phyloP scores from a whole-genome alignment of 2,113 vertebrate genomes.

The Saccopteryx bilineata region DNA sequence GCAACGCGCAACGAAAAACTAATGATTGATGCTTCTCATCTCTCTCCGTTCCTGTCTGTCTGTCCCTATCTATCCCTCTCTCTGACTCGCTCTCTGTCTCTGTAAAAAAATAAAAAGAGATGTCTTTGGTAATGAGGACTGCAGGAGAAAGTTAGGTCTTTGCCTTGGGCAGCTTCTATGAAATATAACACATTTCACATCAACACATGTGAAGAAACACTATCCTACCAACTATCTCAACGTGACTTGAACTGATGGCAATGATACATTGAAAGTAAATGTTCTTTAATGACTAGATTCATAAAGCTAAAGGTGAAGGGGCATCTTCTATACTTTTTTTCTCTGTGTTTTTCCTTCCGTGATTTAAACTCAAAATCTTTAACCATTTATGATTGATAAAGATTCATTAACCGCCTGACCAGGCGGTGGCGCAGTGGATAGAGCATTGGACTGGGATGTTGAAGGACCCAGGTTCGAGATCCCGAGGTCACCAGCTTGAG shows the following conservation, averaged over 20 bases:
- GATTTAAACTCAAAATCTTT: constrained; percentile 34
- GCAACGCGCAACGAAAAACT: too few species aligned
- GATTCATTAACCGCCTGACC: not conserved
- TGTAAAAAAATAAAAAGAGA: not conserved
- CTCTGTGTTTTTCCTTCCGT: not conserved
- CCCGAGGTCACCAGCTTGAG: too few species aligned
- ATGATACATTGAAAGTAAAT: not conserved
- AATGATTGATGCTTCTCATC: too few species aligned
- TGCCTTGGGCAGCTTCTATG: not conserved
- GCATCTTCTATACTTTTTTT: not conserved
- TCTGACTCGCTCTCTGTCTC: too few species aligned
- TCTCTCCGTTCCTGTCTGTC: too few species aligned
- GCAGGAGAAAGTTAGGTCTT: not conserved
- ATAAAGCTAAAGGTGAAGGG: not conserved
- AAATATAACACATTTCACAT: not conserved
- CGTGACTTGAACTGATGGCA: constrained; percentile 4
- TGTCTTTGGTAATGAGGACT: not conserved
- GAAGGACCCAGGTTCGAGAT: too few species aligned
- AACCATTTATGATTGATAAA: constrained; percentile 18
- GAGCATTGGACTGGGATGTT: too few species aligned
- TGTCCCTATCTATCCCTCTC: too few species aligned
- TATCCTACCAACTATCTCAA: not conserved
- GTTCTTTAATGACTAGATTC: not conserved
- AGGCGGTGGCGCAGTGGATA: too few species aligned
- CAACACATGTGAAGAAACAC: not conserved